These are phyloP conservation scores for Orchesella cincta DNA, from an alignment of 1,140 invertebrate species.

Conservation along the genomic window DNA sequence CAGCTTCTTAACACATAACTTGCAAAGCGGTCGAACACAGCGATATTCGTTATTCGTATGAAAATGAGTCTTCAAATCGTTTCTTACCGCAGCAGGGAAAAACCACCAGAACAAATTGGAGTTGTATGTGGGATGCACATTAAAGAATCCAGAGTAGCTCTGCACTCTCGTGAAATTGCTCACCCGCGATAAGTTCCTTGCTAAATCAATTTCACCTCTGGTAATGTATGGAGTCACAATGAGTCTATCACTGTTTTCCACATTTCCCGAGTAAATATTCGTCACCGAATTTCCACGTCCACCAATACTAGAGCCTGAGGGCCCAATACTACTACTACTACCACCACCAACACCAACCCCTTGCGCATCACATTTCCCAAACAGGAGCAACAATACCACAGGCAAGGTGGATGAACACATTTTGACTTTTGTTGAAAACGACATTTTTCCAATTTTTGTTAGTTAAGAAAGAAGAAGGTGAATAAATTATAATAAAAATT, in stretches of 20 bases:
- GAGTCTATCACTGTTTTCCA: conserved; percentile 39
- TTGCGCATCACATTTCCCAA: background rate
- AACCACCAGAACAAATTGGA: conserved; percentile 63
- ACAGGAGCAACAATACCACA: background rate
- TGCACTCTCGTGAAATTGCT: conserved; percentile 43
- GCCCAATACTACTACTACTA: background rate
- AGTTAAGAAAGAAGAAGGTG: too few species aligned
- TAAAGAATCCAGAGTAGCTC: conserved; percentile 59
- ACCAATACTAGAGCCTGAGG: background rate
- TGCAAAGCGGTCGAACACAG: background rate
- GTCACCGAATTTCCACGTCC: conserved; percentile 33
- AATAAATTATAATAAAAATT: too few species aligned
- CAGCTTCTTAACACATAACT: background rate
- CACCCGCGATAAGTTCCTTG: conserved; percentile 35
- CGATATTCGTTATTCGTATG: too few species aligned
- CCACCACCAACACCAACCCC: background rate
- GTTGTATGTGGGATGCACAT: conserved; percentile 57
- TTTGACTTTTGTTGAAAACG: background rate
- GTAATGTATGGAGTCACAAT: conserved; percentile 42
- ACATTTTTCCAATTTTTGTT: too few species aligned
- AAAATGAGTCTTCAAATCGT: too few species aligned
- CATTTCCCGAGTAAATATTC: conserved; percentile 39
- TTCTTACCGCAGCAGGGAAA: conserved; percentile 58
- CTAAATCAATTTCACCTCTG: conserved; percentile 37
- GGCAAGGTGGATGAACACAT: background rate